These are phyloP conservation scores for Acanthaster planci DNA, from an alignment of 35 echinoderm and acorn worm genomes.

Conservation along the genomic window DNA sequence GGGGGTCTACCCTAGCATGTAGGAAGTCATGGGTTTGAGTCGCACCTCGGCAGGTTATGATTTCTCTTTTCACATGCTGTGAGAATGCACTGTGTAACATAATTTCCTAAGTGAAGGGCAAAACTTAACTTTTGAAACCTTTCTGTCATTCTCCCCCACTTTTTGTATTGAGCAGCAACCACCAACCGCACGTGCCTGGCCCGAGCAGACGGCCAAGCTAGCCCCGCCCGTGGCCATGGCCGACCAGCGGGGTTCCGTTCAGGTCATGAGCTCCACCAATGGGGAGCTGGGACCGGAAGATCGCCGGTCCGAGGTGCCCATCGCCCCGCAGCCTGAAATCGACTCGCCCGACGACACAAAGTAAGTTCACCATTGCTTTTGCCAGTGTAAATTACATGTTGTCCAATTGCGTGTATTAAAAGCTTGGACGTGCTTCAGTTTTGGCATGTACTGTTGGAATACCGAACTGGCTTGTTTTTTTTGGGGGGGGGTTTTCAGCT, in stretches of 20 bases:
- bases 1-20: too few relatives aligned
- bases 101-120: too few relatives aligned
- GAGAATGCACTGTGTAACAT: too few relatives aligned
- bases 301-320: constrained; percentile 93
- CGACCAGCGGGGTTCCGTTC: constrained; percentile 85
- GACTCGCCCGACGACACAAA: constrained; percentile 98
- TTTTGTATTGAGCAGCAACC: constrained; percentile 11
- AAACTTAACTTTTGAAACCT: too few relatives aligned
- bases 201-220: constrained; percentile 7
- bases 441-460: too few relatives aligned
- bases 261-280: constrained; percentile 97
- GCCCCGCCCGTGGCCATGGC: not conserved
- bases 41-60: too few relatives aligned
- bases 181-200: constrained; percentile 34
- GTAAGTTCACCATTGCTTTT: constrained; percentile 59
- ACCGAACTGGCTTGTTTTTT: too few relatives aligned
- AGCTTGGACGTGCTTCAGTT: not conserved
- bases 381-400: not conserved
- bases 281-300: constrained; percentile 89
- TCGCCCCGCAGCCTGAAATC: constrained; percentile 85
- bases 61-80: too few relatives aligned
- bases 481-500: not conserved
- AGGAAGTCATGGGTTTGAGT: too few relatives aligned
- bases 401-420: not conserved
- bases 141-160: not conserved